These are phyloP conservation scores for Xenotilapia flavipinnis DNA, from an alignment of 2,113 vertebrate genomes.

Conservation along the genomic window DNA sequence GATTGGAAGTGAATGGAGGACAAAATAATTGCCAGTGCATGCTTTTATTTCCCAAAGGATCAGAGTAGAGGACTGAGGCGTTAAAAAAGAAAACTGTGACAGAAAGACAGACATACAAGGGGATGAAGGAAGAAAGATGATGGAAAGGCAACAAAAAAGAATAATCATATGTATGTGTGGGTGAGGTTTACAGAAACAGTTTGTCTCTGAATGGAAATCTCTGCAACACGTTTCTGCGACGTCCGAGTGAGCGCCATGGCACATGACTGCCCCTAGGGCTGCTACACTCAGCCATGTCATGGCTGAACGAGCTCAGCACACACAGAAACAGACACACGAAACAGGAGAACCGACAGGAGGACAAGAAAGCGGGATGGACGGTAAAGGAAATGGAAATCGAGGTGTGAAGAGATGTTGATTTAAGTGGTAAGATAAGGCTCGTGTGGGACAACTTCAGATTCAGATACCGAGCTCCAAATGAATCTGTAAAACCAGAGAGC, in stretches of 20 bases:
- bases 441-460: not conserved
- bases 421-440: not conserved
- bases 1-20: not conserved
- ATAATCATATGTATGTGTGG: not conserved
- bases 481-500: not conserved
- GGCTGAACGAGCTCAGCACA: not conserved
- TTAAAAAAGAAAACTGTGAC: not conserved
- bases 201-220: conserved; percentile 7
- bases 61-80: not conserved
- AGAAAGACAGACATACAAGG: not conserved
- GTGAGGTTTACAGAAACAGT: not conserved
- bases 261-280: conserved; percentile 23
- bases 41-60: not conserved
- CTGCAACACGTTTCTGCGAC: conserved; percentile 28
- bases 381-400: not conserved
- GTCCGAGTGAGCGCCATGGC: conserved; percentile 14
- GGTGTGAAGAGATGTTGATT: conserved; percentile 8
- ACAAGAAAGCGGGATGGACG: not conserved
- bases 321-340: not conserved
- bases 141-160: not conserved
- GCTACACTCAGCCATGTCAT: conserved; percentile 31
- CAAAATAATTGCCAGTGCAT: not conserved
- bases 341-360: not conserved
- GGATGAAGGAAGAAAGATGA: not conserved
- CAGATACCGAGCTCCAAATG: not conserved